phyloP scores from a whole-genome alignment of 1,140 invertebrate species.

The Papilio polytes region DNA sequence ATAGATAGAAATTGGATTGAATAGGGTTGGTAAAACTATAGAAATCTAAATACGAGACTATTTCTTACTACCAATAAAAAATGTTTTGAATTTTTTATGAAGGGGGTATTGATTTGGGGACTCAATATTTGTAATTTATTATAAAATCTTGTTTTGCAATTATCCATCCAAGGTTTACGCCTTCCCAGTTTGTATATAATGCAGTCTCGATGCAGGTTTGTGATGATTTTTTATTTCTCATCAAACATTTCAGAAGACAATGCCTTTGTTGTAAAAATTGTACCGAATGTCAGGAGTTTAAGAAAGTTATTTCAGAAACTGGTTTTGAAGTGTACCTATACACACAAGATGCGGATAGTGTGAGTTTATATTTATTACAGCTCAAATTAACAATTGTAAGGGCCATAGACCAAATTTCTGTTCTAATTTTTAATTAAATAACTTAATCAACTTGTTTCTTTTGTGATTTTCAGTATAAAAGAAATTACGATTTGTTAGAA shows the following conservation, averaged over 20 bases:
- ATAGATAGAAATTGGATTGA: not conserved
- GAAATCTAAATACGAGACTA: no score
- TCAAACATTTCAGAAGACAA: constrained; percentile 15
- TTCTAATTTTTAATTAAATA: not conserved
- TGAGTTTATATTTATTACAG: constrained; percentile 43
- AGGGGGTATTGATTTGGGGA: no score
- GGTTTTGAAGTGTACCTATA: constrained; percentile 51
- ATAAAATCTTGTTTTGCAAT: no score
- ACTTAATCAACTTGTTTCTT: not conserved
- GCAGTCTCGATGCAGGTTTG: no score
- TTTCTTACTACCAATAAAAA: no score
- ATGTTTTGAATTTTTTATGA: no score
- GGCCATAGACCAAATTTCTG: not conserved
- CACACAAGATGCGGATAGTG: constrained; percentile 36
- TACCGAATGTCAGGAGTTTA: constrained; percentile 45
- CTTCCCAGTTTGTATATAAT: no score
- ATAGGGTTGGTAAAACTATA: not conserved
- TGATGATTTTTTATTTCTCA: not conserved
- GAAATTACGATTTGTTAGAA: constrained; percentile 22
- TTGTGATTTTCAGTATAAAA: not conserved
- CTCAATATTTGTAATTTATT: no score
- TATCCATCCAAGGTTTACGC: no score
- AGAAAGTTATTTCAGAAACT: constrained; percentile 49
- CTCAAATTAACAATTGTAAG: not conserved
- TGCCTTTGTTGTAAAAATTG: constrained; percentile 48